Evolutionary conservation across 1,140 invertebrate species (phyloP).

Genomic region (Pectinophora gossypiella): DNA sequence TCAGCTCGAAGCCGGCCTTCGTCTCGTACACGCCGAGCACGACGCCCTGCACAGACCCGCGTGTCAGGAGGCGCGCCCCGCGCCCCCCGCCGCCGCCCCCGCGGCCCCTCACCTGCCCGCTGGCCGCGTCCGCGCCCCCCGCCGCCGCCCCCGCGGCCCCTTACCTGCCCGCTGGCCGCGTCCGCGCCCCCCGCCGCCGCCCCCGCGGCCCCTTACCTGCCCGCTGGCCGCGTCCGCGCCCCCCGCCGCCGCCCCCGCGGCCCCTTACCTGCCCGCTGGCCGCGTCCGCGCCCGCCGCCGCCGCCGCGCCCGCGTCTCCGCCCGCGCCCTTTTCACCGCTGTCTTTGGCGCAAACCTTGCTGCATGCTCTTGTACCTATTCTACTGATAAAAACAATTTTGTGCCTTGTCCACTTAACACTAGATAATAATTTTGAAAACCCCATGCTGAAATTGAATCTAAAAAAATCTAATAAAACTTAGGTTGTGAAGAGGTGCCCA

Average conservation of each 20-base stretch:
- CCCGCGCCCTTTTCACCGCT: conserved; percentile 3
- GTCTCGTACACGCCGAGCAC: conserved; percentile 59
- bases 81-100: no score
- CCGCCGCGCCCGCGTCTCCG: not conserved
- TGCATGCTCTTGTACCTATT: conserved; percentile 11
- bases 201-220: not conserved
- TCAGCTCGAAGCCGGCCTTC: conserved; percentile 35
- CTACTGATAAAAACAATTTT: conserved; percentile 13
- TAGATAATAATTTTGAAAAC: conserved; percentile 48
- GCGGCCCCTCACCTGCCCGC: no score
- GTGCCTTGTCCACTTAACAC: conserved; percentile 21
- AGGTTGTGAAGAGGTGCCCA: no score
- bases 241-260: not conserved
- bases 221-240: not conserved
- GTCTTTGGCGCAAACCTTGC: not conserved
- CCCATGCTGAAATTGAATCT: conserved; percentile 36
- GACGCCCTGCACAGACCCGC: conserved; percentile 47
- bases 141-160: no score
- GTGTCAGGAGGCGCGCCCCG: not conserved
- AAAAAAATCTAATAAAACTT: no score
- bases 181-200: no score
- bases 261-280: not conserved
- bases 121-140: no score
- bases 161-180: no score
- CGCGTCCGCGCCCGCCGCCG: not conserved